phyloP scores from a whole-genome alignment of 2,888 invertebrate genomes.

The Steinernema scapterisci region DNA sequence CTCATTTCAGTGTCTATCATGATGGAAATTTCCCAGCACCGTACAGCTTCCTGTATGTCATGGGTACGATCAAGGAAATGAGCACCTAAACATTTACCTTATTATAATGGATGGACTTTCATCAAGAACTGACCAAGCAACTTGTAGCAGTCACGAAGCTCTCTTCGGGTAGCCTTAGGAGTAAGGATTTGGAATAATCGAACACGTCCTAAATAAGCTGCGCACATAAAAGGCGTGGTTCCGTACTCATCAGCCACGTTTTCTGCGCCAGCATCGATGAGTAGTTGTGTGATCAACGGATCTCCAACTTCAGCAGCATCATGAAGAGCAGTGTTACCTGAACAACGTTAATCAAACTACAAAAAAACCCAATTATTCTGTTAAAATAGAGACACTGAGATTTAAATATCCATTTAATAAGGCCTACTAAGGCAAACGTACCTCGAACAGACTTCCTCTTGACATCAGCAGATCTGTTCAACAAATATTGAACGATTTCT shows the following conservation, averaged over 20 bases:
- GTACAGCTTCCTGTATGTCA: conserved; percentile 72
- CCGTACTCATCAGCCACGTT: conserved; percentile 79
- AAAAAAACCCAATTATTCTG: too few relatives aligned
- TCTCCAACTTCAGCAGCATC: conserved; percentile 96
- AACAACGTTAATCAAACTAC: too few relatives aligned
- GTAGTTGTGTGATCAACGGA: conserved; percentile 85
- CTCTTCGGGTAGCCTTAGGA: neutral
- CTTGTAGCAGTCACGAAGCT: conserved; percentile 38
- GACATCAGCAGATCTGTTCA: conserved; percentile 84
- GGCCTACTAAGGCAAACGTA: conserved; percentile 45
- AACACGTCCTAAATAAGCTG: conserved; percentile 76
- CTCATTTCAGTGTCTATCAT: conserved; percentile 55
- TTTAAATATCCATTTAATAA: too few relatives aligned
- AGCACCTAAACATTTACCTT: conserved; percentile 34
- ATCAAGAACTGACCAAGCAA: conserved; percentile 45
- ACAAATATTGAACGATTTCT: conserved; percentile 84
- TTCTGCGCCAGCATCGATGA: conserved; percentile 83
- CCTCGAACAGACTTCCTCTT: conserved; percentile 78
- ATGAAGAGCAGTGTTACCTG: conserved; percentile 89
- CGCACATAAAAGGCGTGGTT: conserved; percentile 92
- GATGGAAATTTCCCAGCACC: conserved; percentile 71
- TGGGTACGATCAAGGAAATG: conserved; percentile 34
- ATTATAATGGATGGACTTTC: conserved; percentile 27
- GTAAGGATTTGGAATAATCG: conserved; percentile 22
- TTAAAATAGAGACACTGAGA: too few relatives aligned